These are phyloP conservation scores for Mythimna loreyi DNA, from an alignment of 2,888 invertebrate species.

Conservation along the genomic window DNA sequence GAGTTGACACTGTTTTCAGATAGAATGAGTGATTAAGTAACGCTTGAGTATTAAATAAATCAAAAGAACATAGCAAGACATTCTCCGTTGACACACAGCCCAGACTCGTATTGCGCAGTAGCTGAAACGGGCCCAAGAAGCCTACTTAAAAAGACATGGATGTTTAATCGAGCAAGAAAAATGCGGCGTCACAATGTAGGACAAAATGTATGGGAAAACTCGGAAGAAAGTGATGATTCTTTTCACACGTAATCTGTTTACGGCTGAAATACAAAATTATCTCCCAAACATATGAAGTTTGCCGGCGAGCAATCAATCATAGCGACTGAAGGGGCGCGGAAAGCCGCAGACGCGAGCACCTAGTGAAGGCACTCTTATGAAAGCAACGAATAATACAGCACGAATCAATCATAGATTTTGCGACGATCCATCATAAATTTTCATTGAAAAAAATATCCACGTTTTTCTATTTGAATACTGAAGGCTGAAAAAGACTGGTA, in stretches of 20 bases:
- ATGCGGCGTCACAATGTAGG: slow-evolving; percentile 81
- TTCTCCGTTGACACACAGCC: slow-evolving; percentile 24
- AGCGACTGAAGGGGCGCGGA: slow-evolving; percentile 82
- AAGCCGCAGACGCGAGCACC: slow-evolving; percentile 86
- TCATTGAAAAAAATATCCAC: slow-evolving; percentile 79
- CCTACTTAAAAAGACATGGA: slow-evolving; percentile 51
- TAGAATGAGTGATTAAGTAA: slow-evolving; percentile 52
- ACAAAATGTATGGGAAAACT: slow-evolving; percentile 74
- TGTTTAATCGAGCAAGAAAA: slow-evolving; percentile 77
- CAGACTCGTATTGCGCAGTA: slow-evolving; percentile 12
- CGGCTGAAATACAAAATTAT: slow-evolving; percentile 90
- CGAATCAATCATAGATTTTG: slow-evolving; percentile 90
- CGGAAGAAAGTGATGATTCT: slow-evolving; percentile 82
- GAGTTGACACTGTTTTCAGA: slow-evolving; percentile 60
- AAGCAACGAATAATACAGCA: slow-evolving; percentile 89
- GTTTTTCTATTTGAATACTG: slow-evolving; percentile 68
- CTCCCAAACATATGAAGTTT: slow-evolving; percentile 90
- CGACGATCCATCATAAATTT: slow-evolving; percentile 89
- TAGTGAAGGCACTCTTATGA: slow-evolving; percentile 85
- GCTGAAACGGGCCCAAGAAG: slow-evolving; percentile 23
- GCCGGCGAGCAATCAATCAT: slow-evolving; percentile 87
- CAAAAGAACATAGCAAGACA: slow-evolving; percentile 35
- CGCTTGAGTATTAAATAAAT: slow-evolving; percentile 47
- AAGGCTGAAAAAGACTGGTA: neutral
- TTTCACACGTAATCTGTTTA: slow-evolving; percentile 89